Base-by-base conservation (phyloP, 2,797 vertebrate genomes). In the Acrossocheilus fasciatus region DNA sequence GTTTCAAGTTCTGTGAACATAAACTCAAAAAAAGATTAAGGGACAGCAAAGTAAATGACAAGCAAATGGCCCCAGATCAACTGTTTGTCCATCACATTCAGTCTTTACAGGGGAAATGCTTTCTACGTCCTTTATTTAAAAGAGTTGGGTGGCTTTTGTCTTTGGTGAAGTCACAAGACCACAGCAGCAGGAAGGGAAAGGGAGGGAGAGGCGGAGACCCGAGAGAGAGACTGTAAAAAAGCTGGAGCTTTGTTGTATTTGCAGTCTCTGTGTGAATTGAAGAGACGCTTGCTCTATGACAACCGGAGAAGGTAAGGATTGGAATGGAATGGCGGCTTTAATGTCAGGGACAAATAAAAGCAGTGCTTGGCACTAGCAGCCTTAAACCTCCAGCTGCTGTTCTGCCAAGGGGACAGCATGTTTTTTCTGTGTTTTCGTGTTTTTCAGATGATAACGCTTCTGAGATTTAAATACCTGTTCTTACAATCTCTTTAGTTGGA, bases 231-330 rank as follows among this genome's bases (percentile, higher is more conserved):
- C 86, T 75, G 83, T 73, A 83, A 81, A 82, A 84, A 85, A 87
- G 70, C 43, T 78, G 59, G 11, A 81, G 85, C 91, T 81, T 83
- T 83, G 54, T 64, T 83, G 83, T 85, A 26, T 87, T 84, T 91
- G 80, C 83, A 83, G 64, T 86, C 85, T 69, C 50, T 73, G 87
- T 90, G 89, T 89, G 87, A 81, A 86, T 87, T 84, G 76, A 93
- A 20, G 47, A 64, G 89, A 90, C 89, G 4, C 91, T 89, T 90
- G 86, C 90, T 91, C 88, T 91, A 97, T 98, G 96, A 97, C 97
- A 88, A 93, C 95, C 0, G 96, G 96, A 89, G 95, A 95, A 97
- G 97, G 97, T 98, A 96, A 93, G 97, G 64, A 86, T 72, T 14
- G n/a, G 64, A 83, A 74, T 5, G 10, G 73, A 82, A 20, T 86